Evolutionary conservation across 2,888 invertebrate species (phyloP).

Genomic region (Cenopis cana): DNA sequence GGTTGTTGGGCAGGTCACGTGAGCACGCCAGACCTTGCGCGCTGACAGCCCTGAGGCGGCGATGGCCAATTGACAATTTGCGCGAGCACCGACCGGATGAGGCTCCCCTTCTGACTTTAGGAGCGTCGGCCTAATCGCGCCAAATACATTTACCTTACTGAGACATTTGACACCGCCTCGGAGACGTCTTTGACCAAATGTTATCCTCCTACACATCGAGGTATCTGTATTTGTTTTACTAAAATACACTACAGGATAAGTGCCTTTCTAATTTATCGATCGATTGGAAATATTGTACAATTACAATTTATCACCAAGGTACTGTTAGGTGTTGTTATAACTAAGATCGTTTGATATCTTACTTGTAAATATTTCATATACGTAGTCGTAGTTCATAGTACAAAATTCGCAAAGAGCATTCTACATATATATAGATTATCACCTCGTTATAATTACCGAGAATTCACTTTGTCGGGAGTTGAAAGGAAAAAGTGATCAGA

Average conservation of each 20-base stretch:
- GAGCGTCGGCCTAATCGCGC: constrained; percentile 63
- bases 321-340: neutral
- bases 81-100: constrained; percentile 78
- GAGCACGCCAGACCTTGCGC: constrained; percentile 60
- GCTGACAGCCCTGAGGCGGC: constrained; percentile 71
- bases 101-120: constrained; percentile 78
- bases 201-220: neutral
- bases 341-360: too few relatives aligned
- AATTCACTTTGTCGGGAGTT: neutral
- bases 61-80: constrained; percentile 80
- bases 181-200: neutral
- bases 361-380: too few relatives aligned
- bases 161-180: constrained; percentile 23
- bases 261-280: neutral
- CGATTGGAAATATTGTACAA: neutral
- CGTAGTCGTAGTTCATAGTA: too few relatives aligned
- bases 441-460: too few relatives aligned
- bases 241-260: neutral
- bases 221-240: neutral
- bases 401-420: too few relatives aligned
- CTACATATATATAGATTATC: too few relatives aligned
- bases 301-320: neutral
- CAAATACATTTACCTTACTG: constrained; percentile 55
- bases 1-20: constrained; percentile 60
- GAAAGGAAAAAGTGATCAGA: constrained; percentile 46